These are phyloP conservation scores for Scolanthus callimorphus DNA, from an alignment of 92 coral and sea anemone genomes.

Conservation along the genomic window DNA sequence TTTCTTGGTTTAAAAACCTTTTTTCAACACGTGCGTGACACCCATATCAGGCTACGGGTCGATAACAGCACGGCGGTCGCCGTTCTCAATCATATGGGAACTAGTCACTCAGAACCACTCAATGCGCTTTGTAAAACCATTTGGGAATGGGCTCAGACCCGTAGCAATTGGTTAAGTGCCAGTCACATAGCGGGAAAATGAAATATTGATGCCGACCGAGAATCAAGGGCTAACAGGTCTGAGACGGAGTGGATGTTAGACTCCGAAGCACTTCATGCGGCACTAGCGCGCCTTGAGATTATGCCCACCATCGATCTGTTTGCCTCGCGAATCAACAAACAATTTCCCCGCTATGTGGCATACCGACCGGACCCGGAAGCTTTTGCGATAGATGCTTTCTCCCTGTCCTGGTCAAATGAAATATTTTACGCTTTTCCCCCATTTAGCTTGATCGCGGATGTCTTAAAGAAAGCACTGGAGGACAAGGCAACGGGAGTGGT, in stretches of 20 bases:
- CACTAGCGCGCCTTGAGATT: conserved; percentile 7
- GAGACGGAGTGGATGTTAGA: conserved; percentile 37
- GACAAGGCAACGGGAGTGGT: conserved; percentile 13
- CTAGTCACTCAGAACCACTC: conserved; percentile 35
- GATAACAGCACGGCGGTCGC: conserved; percentile 34
- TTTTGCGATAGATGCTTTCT: conserved; percentile 10
- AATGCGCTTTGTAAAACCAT: conserved; percentile 19
- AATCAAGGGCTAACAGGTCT: conserved; percentile 14
- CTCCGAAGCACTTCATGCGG: conserved; percentile 1
- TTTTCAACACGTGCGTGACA: background rate
- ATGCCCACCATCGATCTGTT: conserved; percentile 31
- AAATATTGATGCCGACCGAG: conserved; percentile 24
- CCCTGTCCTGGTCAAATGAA: conserved; percentile 1
- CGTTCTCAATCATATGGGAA: conserved; percentile 47
- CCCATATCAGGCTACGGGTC: conserved; percentile 17
- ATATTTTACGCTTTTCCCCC: conserved; percentile 35
- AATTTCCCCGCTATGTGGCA: conserved; percentile 19
- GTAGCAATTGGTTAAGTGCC: conserved; percentile 23
- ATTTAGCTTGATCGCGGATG: conserved; percentile 19
- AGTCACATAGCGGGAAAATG: conserved; percentile 38
- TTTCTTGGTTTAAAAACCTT: conserved; percentile 7
- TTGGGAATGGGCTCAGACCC: conserved; percentile 46
- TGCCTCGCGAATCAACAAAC: conserved; percentile 35
- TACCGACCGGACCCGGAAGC: conserved; percentile 31
- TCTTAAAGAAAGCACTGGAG: conserved; percentile 3